These are phyloP conservation scores for Lutraria rhynchaena DNA, from an alignment of 1,140 invertebrate genomes.

Conservation along the genomic window DNA sequence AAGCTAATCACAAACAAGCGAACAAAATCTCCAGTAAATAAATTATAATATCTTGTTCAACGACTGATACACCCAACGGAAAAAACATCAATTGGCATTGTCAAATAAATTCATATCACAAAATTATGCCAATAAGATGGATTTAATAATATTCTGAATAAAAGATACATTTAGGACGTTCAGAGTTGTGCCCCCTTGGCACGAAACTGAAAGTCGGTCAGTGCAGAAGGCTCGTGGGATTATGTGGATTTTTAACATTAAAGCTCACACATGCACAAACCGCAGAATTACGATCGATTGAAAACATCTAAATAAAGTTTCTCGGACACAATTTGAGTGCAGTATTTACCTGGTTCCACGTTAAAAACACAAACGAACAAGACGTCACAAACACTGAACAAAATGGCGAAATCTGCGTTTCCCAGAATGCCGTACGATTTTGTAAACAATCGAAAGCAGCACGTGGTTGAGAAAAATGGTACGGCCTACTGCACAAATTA, in stretches of 20 bases:
- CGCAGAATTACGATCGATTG: neutral
- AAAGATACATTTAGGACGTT: too few species aligned
- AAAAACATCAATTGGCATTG: too few species aligned
- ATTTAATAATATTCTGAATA: too few species aligned
- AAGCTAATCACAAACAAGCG: too few species aligned
- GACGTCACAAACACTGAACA: slow-evolving; percentile 73
- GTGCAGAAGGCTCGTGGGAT: slow-evolving; percentile 2
- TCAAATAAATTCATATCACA: too few species aligned
- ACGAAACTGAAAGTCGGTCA: slow-evolving; percentile 40
- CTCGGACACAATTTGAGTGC: neutral
- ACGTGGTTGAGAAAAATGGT: slow-evolving; percentile 28
- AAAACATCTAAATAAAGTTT: neutral
- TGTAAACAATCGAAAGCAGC: slow-evolving; percentile 54
- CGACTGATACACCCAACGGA: too few species aligned
- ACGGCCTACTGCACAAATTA: neutral
- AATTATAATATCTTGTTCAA: too few species aligned
- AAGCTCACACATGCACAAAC: neutral
- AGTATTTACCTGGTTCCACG: slow-evolving; percentile 67
- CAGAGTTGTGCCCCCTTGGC: slow-evolving; percentile 24
- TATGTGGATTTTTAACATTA: neutral
- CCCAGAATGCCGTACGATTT: slow-evolving; percentile 58
- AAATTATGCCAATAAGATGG: too few species aligned
- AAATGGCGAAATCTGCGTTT: slow-evolving; percentile 69
- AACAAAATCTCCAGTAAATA: too few species aligned
- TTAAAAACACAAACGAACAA: slow-evolving; percentile 71